A percentile compares a stretch with the other conserved stretches of the same genome.
Evolutionary conservation across 2,113 vertebrate species (phyloP).

Genomic region (Phaetusa simplex): DNA sequence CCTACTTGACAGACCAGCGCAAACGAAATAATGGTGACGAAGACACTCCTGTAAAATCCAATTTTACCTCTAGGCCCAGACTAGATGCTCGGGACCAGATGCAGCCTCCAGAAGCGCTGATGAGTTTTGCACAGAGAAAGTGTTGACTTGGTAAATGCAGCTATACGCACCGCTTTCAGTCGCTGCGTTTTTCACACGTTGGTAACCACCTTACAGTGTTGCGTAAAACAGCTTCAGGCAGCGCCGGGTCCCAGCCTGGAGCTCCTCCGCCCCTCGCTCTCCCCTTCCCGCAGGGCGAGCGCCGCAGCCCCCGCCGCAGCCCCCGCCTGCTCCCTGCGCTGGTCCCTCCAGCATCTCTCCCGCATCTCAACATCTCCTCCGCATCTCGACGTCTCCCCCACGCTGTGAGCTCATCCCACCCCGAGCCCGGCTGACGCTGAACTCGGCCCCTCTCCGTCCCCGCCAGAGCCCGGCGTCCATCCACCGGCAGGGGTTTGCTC

Average conservation of each 20-base stretch:
- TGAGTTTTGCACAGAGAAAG: neutral
- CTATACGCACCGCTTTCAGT: accelerated
- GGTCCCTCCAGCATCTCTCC: neutral
- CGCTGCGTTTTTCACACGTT: accelerated
- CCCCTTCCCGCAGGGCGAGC: accelerated
- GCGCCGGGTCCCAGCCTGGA: accelerated
- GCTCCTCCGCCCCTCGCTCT: accelerated
- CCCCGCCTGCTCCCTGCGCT: neutral
- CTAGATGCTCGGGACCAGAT: neutral
- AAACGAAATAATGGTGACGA: accelerated
- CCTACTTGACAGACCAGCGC: neutral
- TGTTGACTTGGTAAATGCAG: neutral
- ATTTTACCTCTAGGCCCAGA: neutral
- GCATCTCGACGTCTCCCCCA: accelerated
- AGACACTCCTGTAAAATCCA: accelerated
- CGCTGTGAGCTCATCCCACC: neutral
- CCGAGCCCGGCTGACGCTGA: neutral
- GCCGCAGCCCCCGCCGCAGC: accelerated
- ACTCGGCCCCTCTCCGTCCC: neutral
- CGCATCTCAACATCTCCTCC: too few relatives aligned
- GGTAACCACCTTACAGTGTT: accelerated
- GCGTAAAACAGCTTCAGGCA: neutral
- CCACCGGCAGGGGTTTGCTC: accelerated
- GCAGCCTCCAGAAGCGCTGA: neutral
- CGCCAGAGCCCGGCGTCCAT: neutral